Percentiles rank a stretch among this genome's conserved stretches.
Evolutionary conservation across 2,113 vertebrate species (phyloP).

Genomic region (Leucosticte australis): DNA sequence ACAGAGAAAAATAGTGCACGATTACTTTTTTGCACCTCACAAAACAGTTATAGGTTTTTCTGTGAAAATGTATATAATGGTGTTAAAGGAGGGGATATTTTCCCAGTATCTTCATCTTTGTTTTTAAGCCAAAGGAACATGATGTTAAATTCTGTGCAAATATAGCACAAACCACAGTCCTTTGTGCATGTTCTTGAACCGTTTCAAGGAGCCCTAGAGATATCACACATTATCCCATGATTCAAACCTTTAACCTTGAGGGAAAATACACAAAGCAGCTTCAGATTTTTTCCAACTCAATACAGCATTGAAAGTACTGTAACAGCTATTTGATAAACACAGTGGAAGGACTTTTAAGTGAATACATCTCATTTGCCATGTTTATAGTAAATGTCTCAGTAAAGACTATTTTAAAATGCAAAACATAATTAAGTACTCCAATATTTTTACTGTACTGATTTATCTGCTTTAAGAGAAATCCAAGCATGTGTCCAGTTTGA

Average conservation of each 20-base stretch:
- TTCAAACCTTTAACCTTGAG: slow-evolving; percentile 71
- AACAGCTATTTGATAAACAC: slow-evolving; percentile 58
- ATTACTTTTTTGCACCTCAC: not conserved
- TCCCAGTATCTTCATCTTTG: slow-evolving; percentile 19
- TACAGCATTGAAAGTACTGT: slow-evolving; percentile 26
- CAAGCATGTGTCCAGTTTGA: not conserved
- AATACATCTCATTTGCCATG: not conserved
- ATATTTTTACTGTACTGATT: not conserved
- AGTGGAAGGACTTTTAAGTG: slow-evolving; percentile 17
- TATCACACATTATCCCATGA: slow-evolving; percentile 64
- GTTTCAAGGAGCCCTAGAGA: slow-evolving; percentile 66
- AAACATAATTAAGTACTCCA: slow-evolving; percentile 12
- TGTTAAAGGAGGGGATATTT: not conserved
- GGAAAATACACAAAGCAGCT: slow-evolving; percentile 58
- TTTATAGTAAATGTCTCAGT: slow-evolving; percentile 34
- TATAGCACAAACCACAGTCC: slow-evolving; percentile 50
- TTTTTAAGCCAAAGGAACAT: slow-evolving; percentile 50
- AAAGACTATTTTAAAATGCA: slow-evolving; percentile 28
- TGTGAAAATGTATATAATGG: not conserved
- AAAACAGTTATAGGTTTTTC: not conserved
- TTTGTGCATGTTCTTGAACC: slow-evolving; percentile 61
- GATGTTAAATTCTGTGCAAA: slow-evolving; percentile 57
- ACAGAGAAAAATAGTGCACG: not conserved
- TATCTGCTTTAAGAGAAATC: not conserved
- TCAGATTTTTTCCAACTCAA: slow-evolving; percentile 48